phyloP scores from a whole-genome alignment of 2,888 invertebrate species.

The Erynnis tages region DNA sequence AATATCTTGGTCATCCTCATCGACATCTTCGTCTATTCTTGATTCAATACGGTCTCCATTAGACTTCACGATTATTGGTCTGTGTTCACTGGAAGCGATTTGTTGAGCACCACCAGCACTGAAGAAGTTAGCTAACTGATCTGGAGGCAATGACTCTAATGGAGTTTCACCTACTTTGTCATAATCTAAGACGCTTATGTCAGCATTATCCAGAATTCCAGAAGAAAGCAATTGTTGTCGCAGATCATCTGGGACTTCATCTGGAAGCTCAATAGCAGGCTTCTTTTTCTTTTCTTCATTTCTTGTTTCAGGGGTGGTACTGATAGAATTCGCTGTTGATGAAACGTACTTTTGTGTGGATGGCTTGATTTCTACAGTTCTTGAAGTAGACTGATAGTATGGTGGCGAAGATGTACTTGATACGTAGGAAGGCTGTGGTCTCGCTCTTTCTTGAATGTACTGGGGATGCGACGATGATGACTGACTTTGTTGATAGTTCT shows the following conservation, averaged over 20 bases:
- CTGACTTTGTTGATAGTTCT: conserved; percentile 48
- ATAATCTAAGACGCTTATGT: conserved; percentile 93
- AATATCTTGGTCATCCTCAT: conserved; percentile 78
- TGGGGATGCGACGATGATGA: conserved; percentile 61
- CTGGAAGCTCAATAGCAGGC: conserved; percentile 84
- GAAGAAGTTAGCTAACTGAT: conserved; percentile 93
- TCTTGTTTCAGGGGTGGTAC: conserved; percentile 60
- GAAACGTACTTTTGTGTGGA: conserved; percentile 76
- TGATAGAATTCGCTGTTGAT: conserved; percentile 73
- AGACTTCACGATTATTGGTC: conserved; percentile 84
- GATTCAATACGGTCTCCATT: conserved; percentile 82
- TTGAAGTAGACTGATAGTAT: conserved; percentile 67
- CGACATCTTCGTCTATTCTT: conserved; percentile 67
- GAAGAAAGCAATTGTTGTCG: conserved; percentile 91
- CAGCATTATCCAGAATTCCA: conserved; percentile 92
- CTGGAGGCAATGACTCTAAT: conserved; percentile 90
- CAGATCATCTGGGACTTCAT: conserved; percentile 94
- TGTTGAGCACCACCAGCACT: conserved; percentile 90
- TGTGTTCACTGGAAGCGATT: conserved; percentile 85
- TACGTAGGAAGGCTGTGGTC: conserved; percentile 51
- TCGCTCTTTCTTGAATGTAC: conserved; percentile 67
- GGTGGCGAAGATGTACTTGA: conserved; percentile 59
- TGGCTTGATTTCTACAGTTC: conserved; percentile 73
- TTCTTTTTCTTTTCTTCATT: conserved; percentile 81
- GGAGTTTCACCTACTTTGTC: conserved; percentile 94